Evolutionary conservation across 2,888 invertebrate species (phyloP).

Genomic region (Orthosia gracilis): DNA sequence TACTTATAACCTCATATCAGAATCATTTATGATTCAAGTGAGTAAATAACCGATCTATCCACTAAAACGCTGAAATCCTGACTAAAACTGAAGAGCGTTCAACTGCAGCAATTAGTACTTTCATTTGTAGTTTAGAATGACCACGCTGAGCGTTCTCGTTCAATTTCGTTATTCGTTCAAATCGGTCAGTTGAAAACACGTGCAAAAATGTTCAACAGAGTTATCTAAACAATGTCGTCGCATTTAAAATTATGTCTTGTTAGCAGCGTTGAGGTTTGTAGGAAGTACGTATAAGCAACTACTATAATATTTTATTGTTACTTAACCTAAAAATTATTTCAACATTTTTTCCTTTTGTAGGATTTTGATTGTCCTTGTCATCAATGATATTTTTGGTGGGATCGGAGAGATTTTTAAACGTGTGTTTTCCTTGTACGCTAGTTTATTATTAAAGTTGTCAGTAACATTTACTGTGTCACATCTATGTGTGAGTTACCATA

Average conservation of each 20-base stretch:
- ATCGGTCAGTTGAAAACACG: slow-evolving; percentile 22
- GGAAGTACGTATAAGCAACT: not conserved
- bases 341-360: no score
- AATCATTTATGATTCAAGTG: not conserved
- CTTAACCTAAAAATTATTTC: no score
- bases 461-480: no score
- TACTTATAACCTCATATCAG: no score
- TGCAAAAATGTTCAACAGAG: slow-evolving; percentile 5
- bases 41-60: not conserved
- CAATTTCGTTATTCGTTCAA: slow-evolving; percentile 9
- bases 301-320: no score
- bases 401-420: no score
- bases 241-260: not conserved
- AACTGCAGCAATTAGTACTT: slow-evolving; percentile 58
- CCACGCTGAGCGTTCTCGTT: slow-evolving; percentile 17
- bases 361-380: no score
- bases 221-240: slow-evolving; percentile 20
- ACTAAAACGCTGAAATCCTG: slow-evolving; percentile 2
- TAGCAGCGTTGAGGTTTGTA: not conserved
- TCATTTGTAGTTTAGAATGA: slow-evolving; percentile 31
- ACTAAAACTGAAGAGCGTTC: slow-evolving; percentile 43
- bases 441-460: no score
- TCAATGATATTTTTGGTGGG: no score
- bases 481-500: no score
- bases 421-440: no score